Percentiles rank a stretch among this genome's conserved stretches.
phyloP scores from a whole-genome alignment of 2,888 invertebrate species.

The Drosophila siamana region DNA sequence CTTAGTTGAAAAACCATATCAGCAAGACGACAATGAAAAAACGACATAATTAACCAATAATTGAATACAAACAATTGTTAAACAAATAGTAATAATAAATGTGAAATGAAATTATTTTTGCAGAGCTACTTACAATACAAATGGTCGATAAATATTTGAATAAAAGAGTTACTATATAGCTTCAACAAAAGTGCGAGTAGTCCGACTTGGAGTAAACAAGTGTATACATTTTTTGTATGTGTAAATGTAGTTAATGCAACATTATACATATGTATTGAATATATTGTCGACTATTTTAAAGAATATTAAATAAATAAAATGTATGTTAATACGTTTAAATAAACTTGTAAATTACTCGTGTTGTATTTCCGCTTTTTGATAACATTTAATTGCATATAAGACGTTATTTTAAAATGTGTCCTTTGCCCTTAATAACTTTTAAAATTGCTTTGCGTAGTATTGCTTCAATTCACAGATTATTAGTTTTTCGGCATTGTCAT shows the following conservation, averaged over 20 bases:
- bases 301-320: conserved; percentile 50
- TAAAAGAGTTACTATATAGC: neutral
- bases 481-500: too few relatives aligned
- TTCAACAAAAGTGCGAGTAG: conserved; percentile 10
- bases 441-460: too few relatives aligned
- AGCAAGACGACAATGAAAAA: conserved; percentile 69
- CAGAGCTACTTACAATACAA: conserved; percentile 53
- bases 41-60: conserved; percentile 36
- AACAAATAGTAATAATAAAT: conserved; percentile 24
- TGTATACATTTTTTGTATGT: conserved; percentile 13
- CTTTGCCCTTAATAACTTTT: too few relatives aligned
- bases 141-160: conserved; percentile 35
- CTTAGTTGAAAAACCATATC: conserved; percentile 56
- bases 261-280: conserved; percentile 21
- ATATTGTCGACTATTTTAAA: conserved; percentile 39
- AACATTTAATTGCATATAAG: too few relatives aligned
- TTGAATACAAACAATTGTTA: conserved; percentile 33
- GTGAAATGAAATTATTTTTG: conserved; percentile 53
- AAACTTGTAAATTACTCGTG: neutral
- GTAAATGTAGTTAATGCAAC: conserved; percentile 24
- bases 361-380: too few relatives aligned
- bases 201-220: neutral
- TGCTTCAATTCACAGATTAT: neutral
- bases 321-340: conserved; percentile 29
- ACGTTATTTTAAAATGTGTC: too few relatives aligned